A percentile compares a stretch with the other conserved stretches of the same genome.
Evolutionary conservation across 2,888 invertebrate species (phyloP).

Genomic region (Amphiduros pacificus): DNA sequence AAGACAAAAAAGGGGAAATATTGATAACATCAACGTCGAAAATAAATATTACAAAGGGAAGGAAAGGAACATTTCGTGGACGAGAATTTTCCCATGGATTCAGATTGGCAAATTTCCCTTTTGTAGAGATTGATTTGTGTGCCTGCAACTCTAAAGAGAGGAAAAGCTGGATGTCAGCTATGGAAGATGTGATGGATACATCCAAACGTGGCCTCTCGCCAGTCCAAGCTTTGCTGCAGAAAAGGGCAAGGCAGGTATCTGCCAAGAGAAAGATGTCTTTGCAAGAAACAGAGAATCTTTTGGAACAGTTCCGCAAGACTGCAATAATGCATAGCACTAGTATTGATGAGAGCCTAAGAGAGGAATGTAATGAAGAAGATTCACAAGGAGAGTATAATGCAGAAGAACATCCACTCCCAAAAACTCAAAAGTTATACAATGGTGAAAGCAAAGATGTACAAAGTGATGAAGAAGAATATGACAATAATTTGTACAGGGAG

Average conservation of each 20-base stretch:
- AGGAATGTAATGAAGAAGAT: not conserved
- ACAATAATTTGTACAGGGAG: not conserved
- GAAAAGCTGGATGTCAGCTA: slow-evolving; percentile 12
- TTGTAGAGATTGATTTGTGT: slow-evolving; percentile 27
- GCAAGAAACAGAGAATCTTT: no score
- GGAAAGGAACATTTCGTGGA: not conserved
- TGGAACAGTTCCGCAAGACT: not conserved
- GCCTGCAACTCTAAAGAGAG: slow-evolving; percentile 2
- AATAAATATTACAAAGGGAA: not conserved
- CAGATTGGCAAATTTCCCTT: slow-evolving; percentile 24
- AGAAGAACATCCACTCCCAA: not conserved
- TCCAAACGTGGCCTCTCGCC: slow-evolving; percentile 14
- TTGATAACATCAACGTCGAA: not conserved
- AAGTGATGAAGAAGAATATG: not conserved
- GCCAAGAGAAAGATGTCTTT: not conserved
- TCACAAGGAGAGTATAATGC: not conserved
- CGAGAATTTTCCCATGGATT: slow-evolving; percentile 16
- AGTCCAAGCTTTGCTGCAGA: slow-evolving; percentile 12
- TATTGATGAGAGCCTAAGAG: not conserved
- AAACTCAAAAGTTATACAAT: no score
- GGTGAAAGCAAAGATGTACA: no score
- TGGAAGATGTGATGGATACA: slow-evolving; percentile 16
- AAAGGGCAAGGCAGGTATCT: not conserved
- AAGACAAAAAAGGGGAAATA: slow-evolving; percentile 8
- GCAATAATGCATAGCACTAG: not conserved